phyloP scores from a whole-genome alignment of 1,140 invertebrate genomes.

The Pseudomyrmex gracilis region DNA sequence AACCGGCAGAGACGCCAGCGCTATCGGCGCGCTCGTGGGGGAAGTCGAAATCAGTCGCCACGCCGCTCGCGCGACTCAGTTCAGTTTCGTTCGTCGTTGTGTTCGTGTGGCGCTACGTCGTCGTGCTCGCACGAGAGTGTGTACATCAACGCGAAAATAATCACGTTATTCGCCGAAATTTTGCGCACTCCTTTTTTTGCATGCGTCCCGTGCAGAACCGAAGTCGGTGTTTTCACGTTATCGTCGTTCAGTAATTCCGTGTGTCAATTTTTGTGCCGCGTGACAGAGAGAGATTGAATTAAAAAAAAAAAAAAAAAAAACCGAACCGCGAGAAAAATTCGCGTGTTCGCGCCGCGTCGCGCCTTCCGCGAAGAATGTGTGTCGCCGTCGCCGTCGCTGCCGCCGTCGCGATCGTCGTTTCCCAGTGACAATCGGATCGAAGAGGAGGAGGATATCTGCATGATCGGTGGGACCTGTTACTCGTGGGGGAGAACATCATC shows the following conservation, averaged over 20 bases:
- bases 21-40: conserved; percentile 11
- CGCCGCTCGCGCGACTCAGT: conserved; percentile 73
- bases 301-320: neutral
- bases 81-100: conserved; percentile 78
- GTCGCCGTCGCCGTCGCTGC: conserved; percentile 34
- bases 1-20: conserved; percentile 46
- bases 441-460: conserved; percentile 57
- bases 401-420: conserved; percentile 51
- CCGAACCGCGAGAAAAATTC: neutral
- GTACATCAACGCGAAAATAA: neutral
- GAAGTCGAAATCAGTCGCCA: conserved; percentile 36
- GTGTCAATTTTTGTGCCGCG: conserved; percentile 25
- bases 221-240: neutral
- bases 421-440: conserved; percentile 66
- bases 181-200: neutral
- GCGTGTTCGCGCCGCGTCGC: conserved; percentile 18
- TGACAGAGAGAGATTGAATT: neutral
- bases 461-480: conserved; percentile 70
- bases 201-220: neutral
- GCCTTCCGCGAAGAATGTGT: conserved; percentile 62
- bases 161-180: conserved; percentile 3
- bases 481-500: conserved; percentile 23
- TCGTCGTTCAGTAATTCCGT: neutral
- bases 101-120: conserved; percentile 67
- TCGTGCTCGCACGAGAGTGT: conserved; percentile 57